Base-by-base conservation (phyloP, 2,113 vertebrate species). In the Rana temporaria region DNA sequence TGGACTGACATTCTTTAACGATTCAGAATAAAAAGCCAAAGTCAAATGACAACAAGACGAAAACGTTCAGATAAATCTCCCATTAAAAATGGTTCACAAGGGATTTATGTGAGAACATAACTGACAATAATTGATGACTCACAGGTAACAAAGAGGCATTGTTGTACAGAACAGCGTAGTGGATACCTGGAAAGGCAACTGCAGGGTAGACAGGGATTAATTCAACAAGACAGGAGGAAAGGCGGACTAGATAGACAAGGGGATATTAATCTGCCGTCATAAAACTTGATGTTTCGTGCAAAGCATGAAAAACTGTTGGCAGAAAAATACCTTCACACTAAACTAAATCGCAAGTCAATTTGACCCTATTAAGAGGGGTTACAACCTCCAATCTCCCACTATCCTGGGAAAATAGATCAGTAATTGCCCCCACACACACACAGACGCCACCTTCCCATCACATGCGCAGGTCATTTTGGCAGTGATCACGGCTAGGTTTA, bases 401-500 rank as follows among this genome's bases (percentile, higher is more conserved):
- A 72, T 65, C 62, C 60, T 82, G 80, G 80, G 80, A 82, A 82
- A 53, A 26, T 30, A n/a, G 69, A 73, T 2, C 22, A 66, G 48
- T 65, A 66, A 74, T 56, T 65, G 79, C 60, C 60, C 69, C 69
- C 69, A 73, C 79, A 42, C 70, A 60, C 64, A 60, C 64, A 60
- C 15, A 34, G 38, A 24, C 62, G 56, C 24, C 79, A 65, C 79
- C 62, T 66, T 82, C 62, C 18, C 66, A 82, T 82, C 80, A 82
- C 70, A 82, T 82, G 80, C 26, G 70, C 70, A 34, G 48, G 80
- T 38, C 70, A 57, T 20, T 66, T 66, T 75, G 80, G 80, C 59
- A 64, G 38, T 72, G 42, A 81, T 74, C 71, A 73, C 53, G 16
- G 26, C 70, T 66, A 38, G 80, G 52, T 75, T 82, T 75, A 82